These are phyloP conservation scores for Carpatolechia fugitivella DNA, from an alignment of 2,888 invertebrate genomes.

Conservation along the genomic window DNA sequence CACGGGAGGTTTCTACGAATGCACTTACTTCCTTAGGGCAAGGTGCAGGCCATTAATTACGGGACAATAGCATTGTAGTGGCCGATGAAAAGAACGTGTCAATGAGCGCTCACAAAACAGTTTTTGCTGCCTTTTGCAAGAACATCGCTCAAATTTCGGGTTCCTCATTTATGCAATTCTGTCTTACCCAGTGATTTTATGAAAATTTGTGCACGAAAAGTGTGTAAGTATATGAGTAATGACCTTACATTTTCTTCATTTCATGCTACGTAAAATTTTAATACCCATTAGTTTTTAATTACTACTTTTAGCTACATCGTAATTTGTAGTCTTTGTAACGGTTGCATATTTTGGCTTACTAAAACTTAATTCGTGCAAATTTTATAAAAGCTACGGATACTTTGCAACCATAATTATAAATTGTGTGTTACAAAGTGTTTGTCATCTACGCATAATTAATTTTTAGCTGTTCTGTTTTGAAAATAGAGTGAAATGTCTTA, in stretches of 20 bases:
- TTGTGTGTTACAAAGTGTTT: no score
- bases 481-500: no score
- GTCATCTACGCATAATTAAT: no score
- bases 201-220: not conserved
- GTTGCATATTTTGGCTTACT: not conserved
- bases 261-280: constrained; percentile 5
- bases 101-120: constrained; percentile 39
- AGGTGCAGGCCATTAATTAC: constrained; percentile 62
- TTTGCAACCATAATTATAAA: no score
- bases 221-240: not conserved
- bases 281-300: not conserved
- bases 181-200: not conserved
- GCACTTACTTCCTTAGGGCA: constrained; percentile 27
- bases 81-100: constrained; percentile 53
- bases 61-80: constrained; percentile 46
- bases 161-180: constrained; percentile 14
- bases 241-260: not conserved
- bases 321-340: not conserved
- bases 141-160: constrained; percentile 22
- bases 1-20: constrained; percentile 60
- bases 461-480: no score
- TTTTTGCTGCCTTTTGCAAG: constrained; percentile 26
- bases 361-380: no score
- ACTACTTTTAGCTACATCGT: not conserved
- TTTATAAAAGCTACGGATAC: no score